These are phyloP conservation scores for Capromys pilorides DNA, from an alignment of 2,797 vertebrate species.

Conservation along the genomic window DNA sequence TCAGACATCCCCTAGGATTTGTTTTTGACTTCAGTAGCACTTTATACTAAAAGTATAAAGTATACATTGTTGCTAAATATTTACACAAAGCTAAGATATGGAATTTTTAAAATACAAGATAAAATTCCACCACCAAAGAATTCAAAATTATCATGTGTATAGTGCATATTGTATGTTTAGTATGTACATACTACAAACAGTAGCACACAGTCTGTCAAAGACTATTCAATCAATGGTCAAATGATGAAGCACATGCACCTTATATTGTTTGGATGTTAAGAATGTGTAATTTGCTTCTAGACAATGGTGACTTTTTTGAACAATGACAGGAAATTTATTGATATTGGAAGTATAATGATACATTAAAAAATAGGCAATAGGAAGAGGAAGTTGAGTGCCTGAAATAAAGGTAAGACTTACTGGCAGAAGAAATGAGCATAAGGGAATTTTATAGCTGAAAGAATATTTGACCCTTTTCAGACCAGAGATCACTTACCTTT, in stretches of 20 bases:
- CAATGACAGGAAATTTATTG: conserved; percentile 14
- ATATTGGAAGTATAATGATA: conserved; percentile 20
- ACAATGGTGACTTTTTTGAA: neutral
- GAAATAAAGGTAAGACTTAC: neutral
- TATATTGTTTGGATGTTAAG: neutral
- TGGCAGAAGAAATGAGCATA: conserved; percentile 18
- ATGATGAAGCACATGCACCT: neutral
- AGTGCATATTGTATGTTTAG: rapidly evolving
- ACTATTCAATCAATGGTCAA: neutral
- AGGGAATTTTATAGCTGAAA: neutral
- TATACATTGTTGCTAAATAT: conserved; percentile 27
- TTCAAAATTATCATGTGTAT: neutral
- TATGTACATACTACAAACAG: neutral
- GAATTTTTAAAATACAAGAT: neutral
- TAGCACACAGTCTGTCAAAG: neutral
- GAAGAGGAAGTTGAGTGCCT: neutral
- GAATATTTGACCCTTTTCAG: neutral
- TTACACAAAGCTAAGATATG: neutral
- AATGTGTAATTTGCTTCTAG: neutral
- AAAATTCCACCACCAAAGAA: neutral
- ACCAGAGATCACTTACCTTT: neutral
- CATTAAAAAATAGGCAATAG: neutral
- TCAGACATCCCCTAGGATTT: neutral
- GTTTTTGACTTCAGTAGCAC: neutral
- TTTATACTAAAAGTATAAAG: too few relatives aligned